A percentile compares a stretch with the other conserved stretches of the same genome.
Evolutionary conservation across 1,140 invertebrate species (phyloP).

Genomic region (Grapholita molesta): DNA sequence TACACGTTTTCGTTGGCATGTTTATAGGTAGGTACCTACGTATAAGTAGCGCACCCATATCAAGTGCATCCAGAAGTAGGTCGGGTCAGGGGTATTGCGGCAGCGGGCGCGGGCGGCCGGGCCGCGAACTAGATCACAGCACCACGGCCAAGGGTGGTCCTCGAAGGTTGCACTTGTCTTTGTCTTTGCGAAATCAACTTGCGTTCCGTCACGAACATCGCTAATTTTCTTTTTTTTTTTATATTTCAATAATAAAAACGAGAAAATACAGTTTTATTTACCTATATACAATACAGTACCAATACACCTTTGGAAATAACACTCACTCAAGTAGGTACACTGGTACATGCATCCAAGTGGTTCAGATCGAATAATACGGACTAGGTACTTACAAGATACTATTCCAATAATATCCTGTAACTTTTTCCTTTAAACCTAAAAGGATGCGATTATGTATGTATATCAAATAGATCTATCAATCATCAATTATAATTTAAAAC

Average conservation of each 20-base stretch:
- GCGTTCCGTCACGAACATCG: neutral
- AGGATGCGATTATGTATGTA: no score
- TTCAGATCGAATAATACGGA: no score
- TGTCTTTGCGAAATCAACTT: constrained; percentile 39
- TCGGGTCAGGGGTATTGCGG: constrained; percentile 45
- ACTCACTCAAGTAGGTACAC: no score
- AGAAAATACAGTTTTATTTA: no score
- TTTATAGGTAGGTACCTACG: neutral
- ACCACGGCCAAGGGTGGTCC: constrained; percentile 74
- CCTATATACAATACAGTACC: no score
- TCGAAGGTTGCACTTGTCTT: constrained; percentile 67
- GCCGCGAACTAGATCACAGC: constrained; percentile 58
- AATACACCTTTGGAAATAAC: no score
- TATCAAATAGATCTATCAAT: no score
- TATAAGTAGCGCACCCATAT: constrained; percentile 38
- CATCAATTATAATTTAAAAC: no score
- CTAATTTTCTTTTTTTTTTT: neutral
- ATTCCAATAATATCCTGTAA: no score
- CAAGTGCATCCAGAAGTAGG: constrained; percentile 69
- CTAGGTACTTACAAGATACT: no score
- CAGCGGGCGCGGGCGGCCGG: constrained; percentile 32
- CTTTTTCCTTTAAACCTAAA: no score
- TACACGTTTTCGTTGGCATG: neutral
- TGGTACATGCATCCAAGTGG: no score
- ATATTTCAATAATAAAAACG: neutral